These are phyloP conservation scores for Arizona elegans DNA, from an alignment of 2,113 vertebrate genomes.

Conservation along the genomic window DNA sequence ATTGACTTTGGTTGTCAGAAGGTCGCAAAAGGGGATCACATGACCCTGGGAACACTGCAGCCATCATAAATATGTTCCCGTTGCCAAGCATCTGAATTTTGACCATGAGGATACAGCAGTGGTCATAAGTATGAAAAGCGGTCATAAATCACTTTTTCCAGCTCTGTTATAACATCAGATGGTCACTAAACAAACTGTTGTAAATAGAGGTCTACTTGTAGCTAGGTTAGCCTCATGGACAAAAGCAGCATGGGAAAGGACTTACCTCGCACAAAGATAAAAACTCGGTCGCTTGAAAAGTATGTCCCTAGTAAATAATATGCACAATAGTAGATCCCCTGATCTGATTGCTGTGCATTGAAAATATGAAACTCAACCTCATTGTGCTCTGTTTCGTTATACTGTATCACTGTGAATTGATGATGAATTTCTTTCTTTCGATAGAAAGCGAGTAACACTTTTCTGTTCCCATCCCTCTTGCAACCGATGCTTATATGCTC, in stretches of 20 bases:
- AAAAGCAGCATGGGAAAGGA: not conserved
- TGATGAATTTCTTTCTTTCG: not conserved
- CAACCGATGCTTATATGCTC: constrained; percentile 14
- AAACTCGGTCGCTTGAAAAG: not conserved
- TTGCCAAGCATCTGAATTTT: not conserved
- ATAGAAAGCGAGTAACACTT: not conserved
- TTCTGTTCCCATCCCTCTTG: accelerated
- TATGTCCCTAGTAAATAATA: not conserved
- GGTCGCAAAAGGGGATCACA: not conserved
- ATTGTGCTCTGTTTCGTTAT: not conserved
- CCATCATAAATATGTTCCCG: not conserved
- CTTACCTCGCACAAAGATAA: not conserved
- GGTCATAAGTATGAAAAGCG: not conserved
- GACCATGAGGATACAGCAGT: not conserved
- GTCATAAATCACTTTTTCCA: not conserved
- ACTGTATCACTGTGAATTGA: no score
- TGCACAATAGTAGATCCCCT: accelerated
- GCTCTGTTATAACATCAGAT: not conserved
- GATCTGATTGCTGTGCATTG: no score
- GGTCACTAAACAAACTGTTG: not conserved
- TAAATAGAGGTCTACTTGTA: not conserved
- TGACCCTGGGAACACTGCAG: not conserved
- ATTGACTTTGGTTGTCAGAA: not conserved
- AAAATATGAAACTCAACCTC: not conserved
- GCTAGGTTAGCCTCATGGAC: not conserved